Base-by-base conservation (phyloP, 2,113 vertebrate genomes). In the Passer montanus region DNA sequence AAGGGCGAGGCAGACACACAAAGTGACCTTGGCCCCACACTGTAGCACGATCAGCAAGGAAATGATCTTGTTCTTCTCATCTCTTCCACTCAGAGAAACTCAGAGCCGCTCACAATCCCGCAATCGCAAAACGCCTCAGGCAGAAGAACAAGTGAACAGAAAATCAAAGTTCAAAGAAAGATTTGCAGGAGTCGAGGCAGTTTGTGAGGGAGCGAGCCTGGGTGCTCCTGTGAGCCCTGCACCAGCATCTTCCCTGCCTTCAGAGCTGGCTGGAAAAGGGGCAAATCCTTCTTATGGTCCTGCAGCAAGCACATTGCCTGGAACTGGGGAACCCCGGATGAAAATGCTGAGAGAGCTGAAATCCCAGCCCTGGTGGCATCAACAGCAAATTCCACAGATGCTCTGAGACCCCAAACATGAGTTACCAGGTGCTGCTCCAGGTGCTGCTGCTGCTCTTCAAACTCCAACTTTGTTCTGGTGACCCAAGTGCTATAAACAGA, bases 111-210 rank as follows among this genome's bases (percentile, higher is more conserved):
- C 22, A 0, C 82, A 90, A 79, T 76, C 88, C 92, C 79, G 35
- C 75, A 49, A 59, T 4, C 56, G 82, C 79, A 63, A 88, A 96
- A 76, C 0, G 59, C 92, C 85, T 94, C 79, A 6, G 88, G 90
- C 92, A 83, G 88, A 52, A 62, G 87, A 91, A 3, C 78, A 35
- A 92, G 76, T 3, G 62, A 94, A 79, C 52, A 87, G 84, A 75
- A 95, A 91, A 85, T 86, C 92, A 69, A 82, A 94, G 85, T 90
- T 91, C 82, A 83, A 84, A 87, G 73, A 14, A 49, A 69, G 75
- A 73, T 83, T 88, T 60, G 41, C 84, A 35, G 77, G 35, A 89
- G 64, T 35, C 1, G 15, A 84, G 43, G 68, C 81, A 11, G 59
- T 8, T 81, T 49, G 55, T 43, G 55, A n/a, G 17, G 43, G 74